A percentile compares a stretch with the other conserved stretches of the same genome.
These are phyloP conservation scores for Anorthoa munda DNA, from an alignment of 2,888 invertebrate genomes.

Conservation along the genomic window DNA sequence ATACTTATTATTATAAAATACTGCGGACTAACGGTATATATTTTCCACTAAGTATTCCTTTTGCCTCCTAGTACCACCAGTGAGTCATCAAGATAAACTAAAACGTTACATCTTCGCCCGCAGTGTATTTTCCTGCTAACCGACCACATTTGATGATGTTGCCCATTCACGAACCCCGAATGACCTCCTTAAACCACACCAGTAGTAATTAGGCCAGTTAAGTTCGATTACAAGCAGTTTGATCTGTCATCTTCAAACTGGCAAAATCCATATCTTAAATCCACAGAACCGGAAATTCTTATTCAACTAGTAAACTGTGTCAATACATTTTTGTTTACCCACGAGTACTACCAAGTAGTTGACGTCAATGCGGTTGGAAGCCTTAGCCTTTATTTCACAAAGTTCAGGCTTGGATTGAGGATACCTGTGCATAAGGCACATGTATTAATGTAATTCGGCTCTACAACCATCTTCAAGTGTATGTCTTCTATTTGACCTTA, in stretches of 20 bases:
- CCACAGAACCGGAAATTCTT: conserved; percentile 22
- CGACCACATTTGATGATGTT: conserved; percentile 35
- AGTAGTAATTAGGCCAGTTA: conserved; percentile 3
- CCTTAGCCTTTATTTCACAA: neutral
- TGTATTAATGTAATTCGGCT: neutral
- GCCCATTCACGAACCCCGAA: conserved; percentile 41
- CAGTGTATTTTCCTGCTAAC: conserved; percentile 56
- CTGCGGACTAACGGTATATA: conserved; percentile 17
- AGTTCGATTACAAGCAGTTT: conserved; percentile 12
- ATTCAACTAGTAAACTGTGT: conserved; percentile 20
- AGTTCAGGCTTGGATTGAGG: conserved; percentile 2
- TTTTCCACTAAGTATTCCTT: conserved; percentile 40
- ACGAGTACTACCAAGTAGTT: conserved; percentile 15
- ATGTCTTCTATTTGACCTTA: conserved; percentile 1
- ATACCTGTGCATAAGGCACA: conserved; percentile 8
- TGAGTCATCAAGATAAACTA: conserved; percentile 52
- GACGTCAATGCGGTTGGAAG: conserved; percentile 60
- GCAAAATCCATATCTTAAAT: conserved; percentile 21
- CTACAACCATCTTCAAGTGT: neutral
- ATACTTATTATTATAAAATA: neutral
- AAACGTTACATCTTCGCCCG: conserved; percentile 20
- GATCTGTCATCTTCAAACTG: conserved; percentile 16
- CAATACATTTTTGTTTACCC: conserved; percentile 32
- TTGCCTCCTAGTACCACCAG: conserved; percentile 9
- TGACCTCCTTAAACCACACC: conserved; percentile 31